These are phyloP conservation scores for Charadrius vociferus DNA, from an alignment of 2,113 vertebrate species.

Conservation along the genomic window DNA sequence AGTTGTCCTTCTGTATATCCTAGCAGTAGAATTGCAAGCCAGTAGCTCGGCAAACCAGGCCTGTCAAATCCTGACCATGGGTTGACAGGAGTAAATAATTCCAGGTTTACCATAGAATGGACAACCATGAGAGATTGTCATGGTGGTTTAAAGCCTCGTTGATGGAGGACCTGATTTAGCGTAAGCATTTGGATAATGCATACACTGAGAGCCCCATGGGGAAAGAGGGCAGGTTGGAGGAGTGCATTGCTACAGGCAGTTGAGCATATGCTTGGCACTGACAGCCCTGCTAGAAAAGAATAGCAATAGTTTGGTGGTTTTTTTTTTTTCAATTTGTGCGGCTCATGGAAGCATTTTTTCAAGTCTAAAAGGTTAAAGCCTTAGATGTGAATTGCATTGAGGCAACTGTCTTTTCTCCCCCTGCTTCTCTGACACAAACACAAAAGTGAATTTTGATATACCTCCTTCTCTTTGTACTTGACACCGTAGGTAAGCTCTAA, in stretches of 20 bases:
- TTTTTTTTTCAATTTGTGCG: background rate
- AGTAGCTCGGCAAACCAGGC: constrained; percentile 1
- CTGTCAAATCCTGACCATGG: constrained; percentile 2
- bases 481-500: constrained; percentile 14
- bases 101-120: background rate
- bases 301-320: background rate
- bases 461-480: background rate
- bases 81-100: constrained; percentile 10
- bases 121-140: background rate
- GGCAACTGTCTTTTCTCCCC: background rate
- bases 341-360: background rate
- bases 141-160: constrained; percentile 17
- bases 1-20: background rate
- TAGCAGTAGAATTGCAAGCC: background rate
- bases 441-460: constrained; percentile 40
- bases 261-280: background rate
- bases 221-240: background rate
- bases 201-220: background rate
- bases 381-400: background rate
- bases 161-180: background rate
- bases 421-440: constrained; percentile 11
- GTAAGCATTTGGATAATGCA: constrained; percentile 16
- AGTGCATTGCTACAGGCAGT: background rate
- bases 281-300: background rate
- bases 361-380: constrained; percentile 9